A percentile compares a stretch with the other conserved stretches of the same genome.
Conservation (phyloP, 2,797 vertebrate genomes). For the Myiothlypis coronata region DNA sequence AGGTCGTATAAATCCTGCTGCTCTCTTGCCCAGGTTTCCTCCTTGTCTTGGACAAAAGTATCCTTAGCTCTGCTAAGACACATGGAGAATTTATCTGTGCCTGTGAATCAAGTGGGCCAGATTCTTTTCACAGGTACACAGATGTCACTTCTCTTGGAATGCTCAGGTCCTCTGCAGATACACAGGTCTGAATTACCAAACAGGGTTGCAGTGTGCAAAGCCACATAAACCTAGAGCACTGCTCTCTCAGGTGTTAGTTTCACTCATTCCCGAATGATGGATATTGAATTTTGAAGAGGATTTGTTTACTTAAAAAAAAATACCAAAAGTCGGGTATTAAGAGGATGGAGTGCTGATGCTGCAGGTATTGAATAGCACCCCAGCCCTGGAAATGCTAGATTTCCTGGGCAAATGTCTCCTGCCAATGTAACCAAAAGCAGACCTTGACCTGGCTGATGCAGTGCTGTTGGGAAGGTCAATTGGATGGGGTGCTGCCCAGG, state of each 20-base stretch:
- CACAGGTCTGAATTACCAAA: neutral
- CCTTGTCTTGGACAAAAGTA: neutral
- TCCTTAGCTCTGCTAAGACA: neutral
- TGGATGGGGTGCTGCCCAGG: neutral
- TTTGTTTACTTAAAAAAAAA: neutral
- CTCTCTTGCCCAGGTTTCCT: neutral
- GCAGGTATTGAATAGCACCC: neutral
- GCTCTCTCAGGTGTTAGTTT: neutral
- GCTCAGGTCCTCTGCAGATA: neutral
- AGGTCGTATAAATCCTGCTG: neutral
- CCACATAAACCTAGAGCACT: neutral
- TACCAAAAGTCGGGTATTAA: neutral
- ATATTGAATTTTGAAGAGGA: neutral
- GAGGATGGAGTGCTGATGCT: neutral
- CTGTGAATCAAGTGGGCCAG: neutral
- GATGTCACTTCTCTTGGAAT: neutral
- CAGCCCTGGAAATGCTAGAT: neutral
- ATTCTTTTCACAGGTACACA: neutral
- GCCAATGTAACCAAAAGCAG: neutral
- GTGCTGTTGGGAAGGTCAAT: neutral
- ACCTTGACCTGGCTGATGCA: neutral
- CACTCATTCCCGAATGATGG: neutral
- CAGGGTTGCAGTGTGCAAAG: neutral
- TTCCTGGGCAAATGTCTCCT: neutral
- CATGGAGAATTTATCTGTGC: neutral